Percentiles rank a stretch among this genome's conserved stretches.
Evolutionary conservation across 23 tunicate genomes (phyloP).

Genomic region (Trididemnum clinides): DNA sequence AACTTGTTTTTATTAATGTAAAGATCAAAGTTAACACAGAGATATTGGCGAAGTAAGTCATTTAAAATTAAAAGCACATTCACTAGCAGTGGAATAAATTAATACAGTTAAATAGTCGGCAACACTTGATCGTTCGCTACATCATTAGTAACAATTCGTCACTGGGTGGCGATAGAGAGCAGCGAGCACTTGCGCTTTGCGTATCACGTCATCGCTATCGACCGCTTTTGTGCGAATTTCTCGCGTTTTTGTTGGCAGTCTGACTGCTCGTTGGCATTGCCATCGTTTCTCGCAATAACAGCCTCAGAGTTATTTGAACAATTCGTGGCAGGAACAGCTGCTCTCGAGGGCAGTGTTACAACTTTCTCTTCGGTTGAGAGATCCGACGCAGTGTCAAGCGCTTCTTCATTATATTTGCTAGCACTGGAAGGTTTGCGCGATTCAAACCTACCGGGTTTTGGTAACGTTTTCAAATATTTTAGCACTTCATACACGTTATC

Average conservation of each 20-base stretch:
- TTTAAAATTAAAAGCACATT: too few relatives aligned
- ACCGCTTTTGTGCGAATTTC: conserved; percentile 4
- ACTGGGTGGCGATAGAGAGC: conserved; percentile 4
- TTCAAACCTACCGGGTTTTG: too few relatives aligned
- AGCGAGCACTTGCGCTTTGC: background rate
- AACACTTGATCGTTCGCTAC: background rate
- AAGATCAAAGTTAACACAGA: too few relatives aligned
- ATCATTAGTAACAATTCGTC: background rate
- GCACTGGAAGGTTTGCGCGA: too few relatives aligned
- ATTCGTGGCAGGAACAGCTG: background rate
- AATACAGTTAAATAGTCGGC: background rate
- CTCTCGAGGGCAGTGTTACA: background rate
- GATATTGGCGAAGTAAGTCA: too few relatives aligned
- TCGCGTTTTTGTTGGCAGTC: conserved; percentile 7
- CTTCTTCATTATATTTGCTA: too few relatives aligned
- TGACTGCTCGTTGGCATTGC: background rate
- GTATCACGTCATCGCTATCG: background rate
- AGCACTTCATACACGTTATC: background rate
- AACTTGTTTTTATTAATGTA: too few relatives aligned
- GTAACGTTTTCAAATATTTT: background rate
- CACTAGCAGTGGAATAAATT: conserved; percentile 5
- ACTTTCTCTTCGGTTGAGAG: background rate
- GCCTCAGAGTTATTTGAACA: background rate
- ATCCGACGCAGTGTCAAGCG: background rate
- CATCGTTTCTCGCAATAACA: background rate